These are phyloP conservation scores for Acomys russatus DNA, from an alignment of 2,797 vertebrate species.

Conservation along the genomic window DNA sequence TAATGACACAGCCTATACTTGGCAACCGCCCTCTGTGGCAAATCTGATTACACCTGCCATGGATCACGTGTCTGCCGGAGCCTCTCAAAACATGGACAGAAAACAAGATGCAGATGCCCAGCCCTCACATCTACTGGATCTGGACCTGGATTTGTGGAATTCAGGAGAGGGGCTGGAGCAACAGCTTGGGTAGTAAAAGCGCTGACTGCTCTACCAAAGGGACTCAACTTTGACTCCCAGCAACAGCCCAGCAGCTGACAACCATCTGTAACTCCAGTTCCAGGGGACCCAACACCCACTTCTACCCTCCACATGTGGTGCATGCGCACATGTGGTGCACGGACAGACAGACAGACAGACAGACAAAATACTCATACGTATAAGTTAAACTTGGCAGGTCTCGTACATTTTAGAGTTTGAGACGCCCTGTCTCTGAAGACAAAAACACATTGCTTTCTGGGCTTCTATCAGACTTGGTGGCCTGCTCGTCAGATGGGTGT, in stretches of 20 bases:
- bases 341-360: background rate
- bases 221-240: background rate
- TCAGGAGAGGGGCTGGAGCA: background rate
- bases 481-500: background rate
- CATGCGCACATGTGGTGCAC: background rate
- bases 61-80: background rate
- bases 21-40: background rate
- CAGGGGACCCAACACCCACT: background rate
- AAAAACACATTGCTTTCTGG: background rate
- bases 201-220: background rate
- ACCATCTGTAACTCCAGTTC: background rate
- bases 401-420: background rate
- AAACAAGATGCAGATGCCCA: background rate
- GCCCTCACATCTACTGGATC: background rate
- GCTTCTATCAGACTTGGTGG: background rate
- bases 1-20: background rate
- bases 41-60: background rate
- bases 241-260: background rate
- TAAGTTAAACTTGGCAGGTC: background rate
- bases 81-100: background rate
- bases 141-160: background rate
- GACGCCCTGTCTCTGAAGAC: background rate
- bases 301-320: too few relatives aligned
- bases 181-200: background rate
- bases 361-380: background rate